A percentile compares a stretch with the other conserved stretches of the same genome.
Conservation (phyloP, 1,140 invertebrate genomes). For the Tribolium castaneum region DNA sequence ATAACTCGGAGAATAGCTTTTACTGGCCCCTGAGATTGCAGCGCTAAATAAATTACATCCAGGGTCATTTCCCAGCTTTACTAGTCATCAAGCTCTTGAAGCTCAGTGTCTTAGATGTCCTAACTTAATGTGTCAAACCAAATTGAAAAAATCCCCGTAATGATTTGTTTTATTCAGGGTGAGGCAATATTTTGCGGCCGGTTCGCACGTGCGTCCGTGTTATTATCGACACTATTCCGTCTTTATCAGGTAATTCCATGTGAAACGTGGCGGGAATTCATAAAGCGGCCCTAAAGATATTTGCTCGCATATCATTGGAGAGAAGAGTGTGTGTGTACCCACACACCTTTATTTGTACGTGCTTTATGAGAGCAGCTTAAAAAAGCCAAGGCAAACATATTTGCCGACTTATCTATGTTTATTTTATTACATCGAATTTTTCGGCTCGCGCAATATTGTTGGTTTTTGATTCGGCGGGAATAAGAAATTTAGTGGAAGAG, state of each 20-base stretch:
- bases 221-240: slow-evolving; percentile 23
- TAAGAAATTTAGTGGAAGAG: slow-evolving; percentile 28
- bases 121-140: background rate
- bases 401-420: background rate
- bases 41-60: background rate
- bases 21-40: background rate
- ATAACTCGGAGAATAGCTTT: background rate
- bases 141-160: no score
- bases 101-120: background rate
- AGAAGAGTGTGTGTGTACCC: background rate
- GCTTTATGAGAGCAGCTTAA: background rate
- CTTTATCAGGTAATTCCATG: slow-evolving; percentile 28
- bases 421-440: background rate
- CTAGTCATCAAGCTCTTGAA: background rate
- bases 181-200: no score
- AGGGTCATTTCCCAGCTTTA: background rate
- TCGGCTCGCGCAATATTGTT: background rate
- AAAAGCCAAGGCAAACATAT: background rate
- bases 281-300: slow-evolving; percentile 22
- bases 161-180: no score
- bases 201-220: slow-evolving; percentile 8
- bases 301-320: slow-evolving; percentile 1
- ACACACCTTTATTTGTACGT: slow-evolving; percentile 1
- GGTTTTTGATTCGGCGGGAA: slow-evolving; percentile 23
- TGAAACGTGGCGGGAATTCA: slow-evolving; percentile 22